Evolutionary conservation across 2,888 invertebrate species (phyloP).

Genomic region (Villa cingulata): DNA sequence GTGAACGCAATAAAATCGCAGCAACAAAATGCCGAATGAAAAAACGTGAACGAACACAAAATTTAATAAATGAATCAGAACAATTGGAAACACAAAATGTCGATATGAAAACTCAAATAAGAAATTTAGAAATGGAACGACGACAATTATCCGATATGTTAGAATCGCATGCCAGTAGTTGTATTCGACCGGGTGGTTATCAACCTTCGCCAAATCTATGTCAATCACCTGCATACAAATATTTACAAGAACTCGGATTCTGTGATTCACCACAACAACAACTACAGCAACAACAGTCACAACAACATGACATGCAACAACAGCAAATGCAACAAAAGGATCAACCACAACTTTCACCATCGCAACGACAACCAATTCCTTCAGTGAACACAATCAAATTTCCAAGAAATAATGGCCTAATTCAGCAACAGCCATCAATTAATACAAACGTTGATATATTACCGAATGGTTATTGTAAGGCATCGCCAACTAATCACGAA

Average conservation of each 20-base stretch:
- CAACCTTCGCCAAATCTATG: constrained; percentile 28
- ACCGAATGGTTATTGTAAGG: constrained; percentile 34
- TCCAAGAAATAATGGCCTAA: constrained; percentile 23
- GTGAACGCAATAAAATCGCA: constrained; percentile 87
- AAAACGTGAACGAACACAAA: constrained; percentile 78
- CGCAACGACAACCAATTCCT: constrained; percentile 28
- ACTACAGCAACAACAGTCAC: constrained; percentile 14
- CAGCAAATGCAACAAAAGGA: constrained; percentile 14
- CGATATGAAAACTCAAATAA: constrained; percentile 68
- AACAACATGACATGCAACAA: constrained; percentile 14
- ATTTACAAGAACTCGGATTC: constrained; percentile 28
- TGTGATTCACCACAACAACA: constrained; percentile 16
- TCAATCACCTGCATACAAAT: constrained; percentile 32
- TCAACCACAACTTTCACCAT: constrained; percentile 13
- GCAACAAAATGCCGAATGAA: constrained; percentile 90
- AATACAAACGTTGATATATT: constrained; percentile 16
- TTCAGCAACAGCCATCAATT: neutral
- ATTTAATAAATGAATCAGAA: constrained; percentile 75
- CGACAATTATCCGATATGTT: constrained; percentile 67
- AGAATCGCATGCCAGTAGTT: constrained; percentile 57
- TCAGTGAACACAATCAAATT: constrained; percentile 34
- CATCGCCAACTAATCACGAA: constrained; percentile 32
- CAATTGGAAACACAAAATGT: constrained; percentile 72
- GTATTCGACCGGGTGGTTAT: constrained; percentile 38
- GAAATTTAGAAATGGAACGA: constrained; percentile 66